phyloP scores from a whole-genome alignment of 2,113 vertebrate species.

The Meriones unguiculatus region DNA sequence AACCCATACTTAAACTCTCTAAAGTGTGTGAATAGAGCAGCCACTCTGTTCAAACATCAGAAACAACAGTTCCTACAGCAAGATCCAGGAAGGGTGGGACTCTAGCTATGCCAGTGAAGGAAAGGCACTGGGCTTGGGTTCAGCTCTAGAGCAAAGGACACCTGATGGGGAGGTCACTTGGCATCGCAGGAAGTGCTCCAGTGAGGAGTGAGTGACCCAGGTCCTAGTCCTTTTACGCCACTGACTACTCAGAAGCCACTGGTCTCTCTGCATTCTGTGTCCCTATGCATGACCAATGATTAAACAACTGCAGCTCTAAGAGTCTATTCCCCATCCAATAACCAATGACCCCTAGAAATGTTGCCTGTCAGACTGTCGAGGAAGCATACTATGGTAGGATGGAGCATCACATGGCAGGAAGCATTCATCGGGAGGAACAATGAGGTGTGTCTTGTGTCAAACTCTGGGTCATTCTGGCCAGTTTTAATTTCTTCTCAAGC shows the following conservation, averaged over 20 bases:
- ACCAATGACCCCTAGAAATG: not conserved
- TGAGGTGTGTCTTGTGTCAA: not conserved
- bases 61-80: slow-evolving; percentile 36
- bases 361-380: not conserved
- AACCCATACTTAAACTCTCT: not conserved
- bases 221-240: not conserved
- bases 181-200: not conserved
- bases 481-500: not conserved
- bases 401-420: too few species aligned
- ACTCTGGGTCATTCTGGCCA: not conserved
- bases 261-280: not conserved
- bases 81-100: not conserved
- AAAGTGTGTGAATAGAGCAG: slow-evolving; percentile 17
- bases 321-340: not conserved
- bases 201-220: not conserved
- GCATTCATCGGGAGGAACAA: not conserved
- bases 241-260: not conserved
- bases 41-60: slow-evolving; percentile 35
- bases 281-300: not conserved
- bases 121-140: not conserved
- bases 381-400: not conserved
- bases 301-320: not conserved
- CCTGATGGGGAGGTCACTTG: not conserved
- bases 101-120: not conserved
- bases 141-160: slow-evolving; percentile 29